phyloP scores from a whole-genome alignment of 2,797 vertebrate species.

The Anomalospiza imberbis region DNA sequence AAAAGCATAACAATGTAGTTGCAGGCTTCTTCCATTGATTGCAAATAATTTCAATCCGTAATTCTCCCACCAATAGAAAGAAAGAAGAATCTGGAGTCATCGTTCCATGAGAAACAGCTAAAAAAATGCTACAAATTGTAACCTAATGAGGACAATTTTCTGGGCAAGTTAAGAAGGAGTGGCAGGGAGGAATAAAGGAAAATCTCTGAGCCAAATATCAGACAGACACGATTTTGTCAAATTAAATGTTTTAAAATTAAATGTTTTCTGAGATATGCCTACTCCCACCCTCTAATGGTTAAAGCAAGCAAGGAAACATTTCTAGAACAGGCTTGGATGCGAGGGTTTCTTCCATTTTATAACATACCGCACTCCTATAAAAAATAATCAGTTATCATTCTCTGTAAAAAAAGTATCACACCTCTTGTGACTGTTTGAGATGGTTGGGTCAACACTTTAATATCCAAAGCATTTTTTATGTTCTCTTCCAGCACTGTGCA shows the following conservation, averaged over 20 bases:
- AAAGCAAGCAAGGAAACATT: background rate
- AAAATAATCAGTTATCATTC: background rate
- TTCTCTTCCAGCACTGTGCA: slow-evolving; percentile 84
- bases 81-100: background rate
- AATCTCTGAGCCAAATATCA: background rate
- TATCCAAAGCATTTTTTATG: slow-evolving; percentile 86
- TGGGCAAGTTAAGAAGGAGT: background rate
- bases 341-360: background rate
- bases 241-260: background rate
- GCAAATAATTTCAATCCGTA: background rate
- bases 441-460: slow-evolving; percentile 90
- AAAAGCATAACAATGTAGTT: background rate
- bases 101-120: background rate
- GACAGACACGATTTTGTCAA: background rate
- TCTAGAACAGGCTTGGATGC: background rate
- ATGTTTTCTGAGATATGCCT: background rate
- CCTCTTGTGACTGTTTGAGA: slow-evolving; percentile 82
- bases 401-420: slow-evolving; percentile 55
- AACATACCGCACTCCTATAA: background rate
- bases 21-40: background rate
- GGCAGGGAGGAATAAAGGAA: background rate
- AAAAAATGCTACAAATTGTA: background rate
- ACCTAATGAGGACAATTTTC: background rate
- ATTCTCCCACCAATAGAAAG: background rate
- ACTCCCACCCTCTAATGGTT: background rate